Base-by-base conservation (phyloP, 1,140 invertebrate species). In the Paracyclopina nana region DNA sequence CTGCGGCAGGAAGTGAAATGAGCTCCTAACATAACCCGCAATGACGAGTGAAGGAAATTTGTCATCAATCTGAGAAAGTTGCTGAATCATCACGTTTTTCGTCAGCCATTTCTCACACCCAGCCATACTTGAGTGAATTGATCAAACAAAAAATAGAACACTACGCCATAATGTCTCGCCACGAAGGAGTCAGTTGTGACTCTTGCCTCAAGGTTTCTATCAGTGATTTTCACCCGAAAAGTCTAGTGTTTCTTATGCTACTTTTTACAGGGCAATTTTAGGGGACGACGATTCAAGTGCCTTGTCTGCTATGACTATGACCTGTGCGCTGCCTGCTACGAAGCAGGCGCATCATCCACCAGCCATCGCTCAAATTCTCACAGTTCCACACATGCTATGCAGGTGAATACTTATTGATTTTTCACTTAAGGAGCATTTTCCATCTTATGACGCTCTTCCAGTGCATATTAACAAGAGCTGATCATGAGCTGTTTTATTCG, bases 281-380 rank as follows among this genome's bases (percentile, higher is more conserved):
- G 82, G 67, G 90, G 90, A 60, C 79, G 84, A 65, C 78, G 92
- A 61, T 96, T 92, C 68, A 97, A 97, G 76, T 97, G 92, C 74
- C 75, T 97, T 64, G 80, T 95, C 59, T 97, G 92, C 69, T 95
- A 90, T 67, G 91, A 97, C 72, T 97, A 95, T 73, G 92, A 97
- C 72, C 74, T 96, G 58, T 97, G 92, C 73, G 82, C 86, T 60
- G 78, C 77, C 59, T 97, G 91, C 68, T 95, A 88, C 68, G 90
- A 96, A 65, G 78, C 79, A 61, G 28, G 45, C 12, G n/a, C n/a
- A n/a, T n/a, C n/a, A n/a, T n/a, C n/a, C n/a, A n/a, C n/a, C n/a
- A n/a, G n/a, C n/a, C n/a, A n/a, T n/a, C n/a, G n/a, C n/a, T n/a
- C n/a, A n/a, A n/a, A 38, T 38, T 8, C 4, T 8, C 2, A 38